Base-by-base conservation (phyloP, 2,888 invertebrate genomes). In the Plemyria rubiginata region DNA sequence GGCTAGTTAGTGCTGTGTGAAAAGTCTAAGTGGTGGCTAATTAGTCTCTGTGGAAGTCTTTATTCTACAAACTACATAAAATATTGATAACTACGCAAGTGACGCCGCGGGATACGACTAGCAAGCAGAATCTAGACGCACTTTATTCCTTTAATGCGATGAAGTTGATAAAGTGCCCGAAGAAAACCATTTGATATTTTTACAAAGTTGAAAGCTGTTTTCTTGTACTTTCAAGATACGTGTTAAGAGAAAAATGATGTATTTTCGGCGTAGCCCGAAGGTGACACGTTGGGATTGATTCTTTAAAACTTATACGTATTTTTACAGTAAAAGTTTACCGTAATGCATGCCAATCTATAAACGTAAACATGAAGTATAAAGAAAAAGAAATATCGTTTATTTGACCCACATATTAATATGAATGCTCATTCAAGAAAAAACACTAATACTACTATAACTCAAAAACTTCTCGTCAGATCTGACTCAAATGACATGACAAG, bases 151-250 rank as follows among this genome's bases (percentile, higher is more conserved):
- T 57, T 57, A 65, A 65, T 41, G 50, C 49, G 40, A 57, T 53
- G 60, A 56, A 64, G 45, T 53, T 65, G 56, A 65, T 60, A 65
- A 60, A 60, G 57, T 60, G 46, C 40, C 40, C 12, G 4, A 50
- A 46, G 53, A 53, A 60, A 65, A 29, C 43, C 64, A 60, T 60
- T 57, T 57, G 50, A 60, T 57, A 65, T 60, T 60, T 65, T 50
- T 28, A 40, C 53, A 36, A 48, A 60, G 53, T 64, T 64, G 52
- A 64, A 61, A 60, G 52, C 64, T 57, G 60, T 65, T 65, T 60
- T 65, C 64, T 56, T 57, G 60, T 40, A 13, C 49, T 53, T 43
- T 54, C 43, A 4, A 13, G 46, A 43, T 50, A 54, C 56, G 64
- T 60, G 64, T 49, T 49, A 52, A 29, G 43, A 15, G 48, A 38